Evolutionary conservation across 2,888 invertebrate species (phyloP).

Genomic region (Stenodema calcarata): DNA sequence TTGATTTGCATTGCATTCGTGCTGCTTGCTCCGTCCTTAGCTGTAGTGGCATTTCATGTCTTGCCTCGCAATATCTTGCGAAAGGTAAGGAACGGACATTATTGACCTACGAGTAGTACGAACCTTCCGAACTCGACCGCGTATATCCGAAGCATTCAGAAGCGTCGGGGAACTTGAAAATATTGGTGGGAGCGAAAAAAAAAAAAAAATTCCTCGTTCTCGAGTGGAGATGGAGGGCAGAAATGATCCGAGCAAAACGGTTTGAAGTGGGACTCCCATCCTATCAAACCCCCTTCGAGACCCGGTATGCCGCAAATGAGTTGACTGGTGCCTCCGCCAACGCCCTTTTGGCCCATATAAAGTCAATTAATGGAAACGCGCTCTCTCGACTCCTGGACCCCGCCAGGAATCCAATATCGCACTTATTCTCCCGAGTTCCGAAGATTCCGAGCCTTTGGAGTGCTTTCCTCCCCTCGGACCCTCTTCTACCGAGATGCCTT

Average conservation of each 20-base stretch:
- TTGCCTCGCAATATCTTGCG: too few species aligned
- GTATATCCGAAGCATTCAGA: not conserved
- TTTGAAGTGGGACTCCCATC: not conserved
- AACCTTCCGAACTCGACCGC: not conserved
- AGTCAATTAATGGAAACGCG: slow-evolving; percentile 16
- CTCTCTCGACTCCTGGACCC: slow-evolving; percentile 1
- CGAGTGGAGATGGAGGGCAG: not conserved
- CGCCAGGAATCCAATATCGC: slow-evolving; percentile 46
- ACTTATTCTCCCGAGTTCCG: slow-evolving; percentile 34
- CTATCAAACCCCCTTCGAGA: not conserved
- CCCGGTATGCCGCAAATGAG: slow-evolving; percentile 33
- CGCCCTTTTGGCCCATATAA: not conserved
- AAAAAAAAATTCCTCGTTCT: not conserved
- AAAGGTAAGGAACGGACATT: too few species aligned
- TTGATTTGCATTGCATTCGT: too few species aligned
- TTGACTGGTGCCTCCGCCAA: not conserved
- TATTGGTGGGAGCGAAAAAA: not conserved
- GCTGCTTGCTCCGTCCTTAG: too few species aligned
- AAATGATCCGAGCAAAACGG: not conserved
- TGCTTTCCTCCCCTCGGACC: not conserved
- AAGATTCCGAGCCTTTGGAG: not conserved
- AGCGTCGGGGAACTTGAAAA: not conserved
- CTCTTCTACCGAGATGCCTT: not conserved
- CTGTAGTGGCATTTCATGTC: too few species aligned
- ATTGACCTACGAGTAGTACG: too few species aligned